Evolutionary conservation across 1,140 invertebrate species (phyloP), one percentile per base, ranked within the genome.

Genomic region (Drosophila novamexicana): DNA sequence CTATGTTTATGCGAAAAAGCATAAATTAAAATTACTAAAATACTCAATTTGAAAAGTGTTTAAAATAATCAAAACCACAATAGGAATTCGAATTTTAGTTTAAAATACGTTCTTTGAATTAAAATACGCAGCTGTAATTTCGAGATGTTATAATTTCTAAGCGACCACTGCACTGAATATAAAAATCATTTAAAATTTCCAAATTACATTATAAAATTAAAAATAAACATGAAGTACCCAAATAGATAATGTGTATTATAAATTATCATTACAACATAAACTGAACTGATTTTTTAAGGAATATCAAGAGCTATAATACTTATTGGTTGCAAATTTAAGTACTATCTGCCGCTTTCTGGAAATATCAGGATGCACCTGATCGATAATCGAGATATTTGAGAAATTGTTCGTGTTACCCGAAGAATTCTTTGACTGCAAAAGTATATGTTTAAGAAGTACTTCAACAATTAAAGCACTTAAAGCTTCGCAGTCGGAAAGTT

Each of bases 121-220:
- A 22, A 22, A 22, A 22, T 22, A 5, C 45, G 45, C 18, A 18
- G 14, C 6, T 47, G 7, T 47, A 22, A 47, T 47, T 52, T 36
- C 10, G 12, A 3, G 10, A 9, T 14, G 32, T 34, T 52, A 1
- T 50, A n/a, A 50, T 12, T 7, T 53, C n/a, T 53, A n/a, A 53
- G 52, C 52, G 52, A 54, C 14, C 52, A 54, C 52, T 54, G 52
- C 18, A 54, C n/a, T 54, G 52, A 36, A 18, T 37, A 37, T 54
- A 37, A 34, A 54, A 18, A 37, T 37, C 5, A 37, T 54, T 54
- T 14, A 16, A 53, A 36, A 37, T 54, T 36, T 18, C 32, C 6
- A 54, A 37, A 54, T 37, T 39, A 18, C 14, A 37, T 54, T 37
- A 54, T 54, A 54, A 36, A 37, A 54, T 39, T 37, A 54, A 1